Evolutionary conservation across 2,113 vertebrate genomes (phyloP), one percentile per base, ranked within the genome.

Genomic region (Columba janthina): DNA sequence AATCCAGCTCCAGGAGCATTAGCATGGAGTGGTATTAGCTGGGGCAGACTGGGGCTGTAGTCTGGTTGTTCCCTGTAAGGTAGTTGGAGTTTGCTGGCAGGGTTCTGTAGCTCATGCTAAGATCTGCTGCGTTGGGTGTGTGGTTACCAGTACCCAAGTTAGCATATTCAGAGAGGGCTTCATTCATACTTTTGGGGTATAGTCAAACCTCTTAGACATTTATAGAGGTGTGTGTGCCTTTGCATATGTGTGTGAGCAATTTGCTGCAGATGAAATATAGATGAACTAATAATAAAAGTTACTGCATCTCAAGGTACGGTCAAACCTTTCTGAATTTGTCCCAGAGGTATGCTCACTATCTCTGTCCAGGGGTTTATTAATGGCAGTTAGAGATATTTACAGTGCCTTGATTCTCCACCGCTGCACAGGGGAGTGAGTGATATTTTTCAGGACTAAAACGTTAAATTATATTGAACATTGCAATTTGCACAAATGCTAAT

Each of bases 171-270:
- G 44, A 44, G 48, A 32, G 16, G 5, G 22, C 12, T 50, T 65
- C 62, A n/a, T 25, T 46, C 54, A 25, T 3, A 1, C 14, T 92
- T 88, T 61, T 56, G 46, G 36, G 11, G 11, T 48, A 16, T 2
- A 25, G 24, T 24, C 8, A 70, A 53, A 1, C 17, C 22, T 50
- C 48, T 28, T 16, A 34, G 0, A 28, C 0, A 0, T 54, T 46
- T 90, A 9, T 72, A 57, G 38, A 50, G 20, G 16, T 44, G 10
- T 65, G 15, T 13, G 4, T 48, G 14, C 12, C 14, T 44, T 60
- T 72, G 12, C 0, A 0, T 19, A 1, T 2, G 2, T 7, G 10
- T 20, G 20, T 6, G 3, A 65, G 34, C 16, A 25, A 8, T 50
- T 51, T 86, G 15, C 54, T 89, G 72, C 42, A 38, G 17, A 9